phyloP scores from a whole-genome alignment of 2,888 invertebrate species.

The Lochmaea capreae region DNA sequence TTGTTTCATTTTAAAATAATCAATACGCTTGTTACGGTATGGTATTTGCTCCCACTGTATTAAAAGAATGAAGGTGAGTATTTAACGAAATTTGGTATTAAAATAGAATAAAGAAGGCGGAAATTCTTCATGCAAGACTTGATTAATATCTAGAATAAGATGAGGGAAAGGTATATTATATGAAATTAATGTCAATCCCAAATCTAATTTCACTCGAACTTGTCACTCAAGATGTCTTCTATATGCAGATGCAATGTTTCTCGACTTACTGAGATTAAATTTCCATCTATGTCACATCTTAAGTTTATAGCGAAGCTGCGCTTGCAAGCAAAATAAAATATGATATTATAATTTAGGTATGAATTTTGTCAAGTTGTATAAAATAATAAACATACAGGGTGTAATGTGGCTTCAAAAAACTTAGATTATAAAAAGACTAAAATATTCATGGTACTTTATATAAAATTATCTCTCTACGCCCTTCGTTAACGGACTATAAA shows the following conservation, averaged over 20 bases:
- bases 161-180: constrained; percentile 22
- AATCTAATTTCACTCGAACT: constrained; percentile 45
- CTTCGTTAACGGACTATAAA: too few relatives aligned
- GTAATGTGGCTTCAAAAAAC: too few relatives aligned
- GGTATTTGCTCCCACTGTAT: too few relatives aligned
- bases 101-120: not conserved
- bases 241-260: constrained; percentile 60
- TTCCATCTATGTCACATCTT: constrained; percentile 53
- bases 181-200: constrained; percentile 37
- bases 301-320: not conserved
- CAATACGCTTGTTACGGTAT: too few relatives aligned
- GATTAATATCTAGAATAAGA: constrained; percentile 7
- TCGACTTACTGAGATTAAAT: constrained; percentile 58
- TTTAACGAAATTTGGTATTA: not conserved
- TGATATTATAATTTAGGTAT: not conserved
- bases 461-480: too few relatives aligned
- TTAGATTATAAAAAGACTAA: too few relatives aligned
- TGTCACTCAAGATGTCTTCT: constrained; percentile 56
- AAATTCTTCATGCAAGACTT: not conserved
- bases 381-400: too few relatives aligned
- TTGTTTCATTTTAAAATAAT: too few relatives aligned
- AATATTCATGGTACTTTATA: too few relatives aligned
- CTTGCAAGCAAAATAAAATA: not conserved
- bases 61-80: too few relatives aligned
- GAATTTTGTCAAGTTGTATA: too few relatives aligned